These are phyloP conservation scores for Myiothlypis coronata DNA, from an alignment of 2,797 vertebrate genomes.

Conservation along the genomic window DNA sequence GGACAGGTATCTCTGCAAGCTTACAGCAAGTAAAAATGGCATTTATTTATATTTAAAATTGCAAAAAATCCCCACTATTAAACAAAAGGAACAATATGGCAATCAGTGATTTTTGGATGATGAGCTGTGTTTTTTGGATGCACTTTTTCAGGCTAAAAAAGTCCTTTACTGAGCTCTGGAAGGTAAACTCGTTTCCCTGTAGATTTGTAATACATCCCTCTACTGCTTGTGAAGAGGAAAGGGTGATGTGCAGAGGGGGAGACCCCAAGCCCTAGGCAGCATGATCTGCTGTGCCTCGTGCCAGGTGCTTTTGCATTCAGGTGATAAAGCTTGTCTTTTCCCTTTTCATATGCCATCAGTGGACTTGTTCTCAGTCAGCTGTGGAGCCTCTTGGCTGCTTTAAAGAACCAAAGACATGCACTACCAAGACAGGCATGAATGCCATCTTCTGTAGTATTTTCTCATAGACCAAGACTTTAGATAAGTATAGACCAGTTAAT, in stretches of 20 bases:
- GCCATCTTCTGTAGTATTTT: not conserved
- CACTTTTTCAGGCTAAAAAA: not conserved
- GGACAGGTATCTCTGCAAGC: not conserved
- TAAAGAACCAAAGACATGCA: not conserved
- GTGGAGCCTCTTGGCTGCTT: not conserved
- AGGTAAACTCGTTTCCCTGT: not conserved
- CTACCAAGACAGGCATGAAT: not conserved
- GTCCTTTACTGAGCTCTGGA: not conserved
- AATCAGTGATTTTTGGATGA: not conserved
- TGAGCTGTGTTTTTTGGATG: not conserved
- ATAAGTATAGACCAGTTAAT: not conserved
- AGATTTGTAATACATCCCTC: not conserved
- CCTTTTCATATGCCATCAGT: not conserved
- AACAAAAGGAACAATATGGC: not conserved
- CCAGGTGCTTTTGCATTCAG: not conserved
- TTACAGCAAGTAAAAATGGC: not conserved
- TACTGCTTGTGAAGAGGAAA: not conserved
- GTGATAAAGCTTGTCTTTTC: not conserved
- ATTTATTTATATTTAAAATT: not conserved
- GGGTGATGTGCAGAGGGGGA: not conserved
- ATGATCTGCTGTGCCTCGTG: not conserved
- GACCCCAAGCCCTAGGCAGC: no score
- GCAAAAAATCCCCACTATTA: not conserved
- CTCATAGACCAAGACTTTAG: not conserved
- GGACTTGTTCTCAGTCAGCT: not conserved